phyloP scores from a whole-genome alignment of 2,797 vertebrate species.

The Xenops minutus region DNA sequence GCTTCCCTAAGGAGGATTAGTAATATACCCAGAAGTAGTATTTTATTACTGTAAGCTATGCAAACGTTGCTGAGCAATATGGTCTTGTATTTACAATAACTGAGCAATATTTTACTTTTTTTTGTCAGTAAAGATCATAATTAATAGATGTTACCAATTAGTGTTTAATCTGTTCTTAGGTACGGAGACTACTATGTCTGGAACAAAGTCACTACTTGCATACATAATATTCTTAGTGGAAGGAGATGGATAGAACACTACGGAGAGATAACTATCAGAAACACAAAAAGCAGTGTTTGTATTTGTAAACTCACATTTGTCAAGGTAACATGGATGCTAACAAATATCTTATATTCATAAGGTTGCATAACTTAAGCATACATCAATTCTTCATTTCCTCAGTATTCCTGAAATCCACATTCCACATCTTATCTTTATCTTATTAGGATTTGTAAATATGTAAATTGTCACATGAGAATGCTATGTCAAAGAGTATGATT shows the following conservation, averaged over 20 bases:
- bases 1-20: neutral
- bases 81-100: neutral
- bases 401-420: neutral
- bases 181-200: conserved; percentile 96
- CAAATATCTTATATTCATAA: neutral
- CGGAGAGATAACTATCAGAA: conserved; percentile 95
- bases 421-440: neutral
- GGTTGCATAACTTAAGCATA: neutral
- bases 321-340: conserved; percentile 80
- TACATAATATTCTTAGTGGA: conserved; percentile 98
- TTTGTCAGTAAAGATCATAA: neutral
- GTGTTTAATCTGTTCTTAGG: conserved; percentile 70
- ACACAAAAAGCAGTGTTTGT: conserved; percentile 90
- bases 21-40: neutral
- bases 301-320: conserved; percentile 99
- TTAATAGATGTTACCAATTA: neutral
- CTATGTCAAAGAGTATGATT: neutral
- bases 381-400: neutral
- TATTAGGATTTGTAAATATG: neutral
- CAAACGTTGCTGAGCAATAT: neutral
- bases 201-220: conserved; percentile 99
- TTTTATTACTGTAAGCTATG: neutral
- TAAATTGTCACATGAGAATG: neutral
- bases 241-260: conserved; percentile 98
- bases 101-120: neutral